A percentile compares a stretch with the other conserved stretches of the same genome.
These are phyloP conservation scores for Lycaon pictus DNA, from an alignment of 2,113 vertebrate genomes.

Conservation along the genomic window DNA sequence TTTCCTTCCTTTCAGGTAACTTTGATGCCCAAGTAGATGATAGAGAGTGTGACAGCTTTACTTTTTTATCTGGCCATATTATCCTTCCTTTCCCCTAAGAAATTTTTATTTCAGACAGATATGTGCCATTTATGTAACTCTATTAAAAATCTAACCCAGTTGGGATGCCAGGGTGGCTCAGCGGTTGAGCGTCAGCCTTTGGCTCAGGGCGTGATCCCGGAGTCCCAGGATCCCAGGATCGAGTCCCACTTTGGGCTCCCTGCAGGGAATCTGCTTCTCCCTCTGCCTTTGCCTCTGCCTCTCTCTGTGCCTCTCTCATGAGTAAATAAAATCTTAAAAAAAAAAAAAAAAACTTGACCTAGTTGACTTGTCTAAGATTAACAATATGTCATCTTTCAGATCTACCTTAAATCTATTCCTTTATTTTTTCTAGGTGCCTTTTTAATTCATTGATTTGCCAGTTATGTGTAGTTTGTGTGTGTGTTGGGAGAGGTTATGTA, in stretches of 20 bases:
- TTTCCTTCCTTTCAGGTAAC: neutral
- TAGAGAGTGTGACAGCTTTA: neutral
- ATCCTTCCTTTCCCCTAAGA: neutral
- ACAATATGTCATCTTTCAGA: neutral
- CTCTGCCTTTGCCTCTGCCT: too few relatives aligned
- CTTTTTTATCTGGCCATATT: neutral
- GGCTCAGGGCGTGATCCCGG: too few relatives aligned
- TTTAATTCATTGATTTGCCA: neutral
- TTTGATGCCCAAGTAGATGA: neutral
- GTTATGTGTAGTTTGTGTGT: neutral
- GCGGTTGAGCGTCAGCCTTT: too few relatives aligned
- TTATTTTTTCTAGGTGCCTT: neutral
- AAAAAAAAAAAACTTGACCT: neutral
- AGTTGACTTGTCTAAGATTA: neutral
- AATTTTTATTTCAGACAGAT: neutral
- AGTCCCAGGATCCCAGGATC: too few relatives aligned
- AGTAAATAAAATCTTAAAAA: too few relatives aligned
- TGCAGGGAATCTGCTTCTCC: too few relatives aligned
- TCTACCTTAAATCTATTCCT: neutral
- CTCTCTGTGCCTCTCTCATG: too few relatives aligned
- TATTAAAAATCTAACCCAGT: constrained; percentile 15
- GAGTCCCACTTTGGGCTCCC: too few relatives aligned
- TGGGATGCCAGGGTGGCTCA: neutral
- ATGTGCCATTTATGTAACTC: neutral
- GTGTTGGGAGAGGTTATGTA: neutral